phyloP scores from a whole-genome alignment of 2,888 invertebrate species.

The Hedya salicella region DNA sequence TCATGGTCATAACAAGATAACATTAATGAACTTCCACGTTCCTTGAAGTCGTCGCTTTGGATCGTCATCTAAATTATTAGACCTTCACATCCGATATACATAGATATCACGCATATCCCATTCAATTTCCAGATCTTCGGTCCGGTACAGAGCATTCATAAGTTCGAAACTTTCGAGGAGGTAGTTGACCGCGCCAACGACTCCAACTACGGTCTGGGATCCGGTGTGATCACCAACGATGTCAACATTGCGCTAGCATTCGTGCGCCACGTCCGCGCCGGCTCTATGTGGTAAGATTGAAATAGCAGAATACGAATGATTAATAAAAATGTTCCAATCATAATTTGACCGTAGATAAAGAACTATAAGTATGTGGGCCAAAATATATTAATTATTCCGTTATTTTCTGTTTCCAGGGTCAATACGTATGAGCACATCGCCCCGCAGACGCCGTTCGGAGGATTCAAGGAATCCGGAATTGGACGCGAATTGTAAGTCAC shows the following conservation, averaged over 20 bases:
- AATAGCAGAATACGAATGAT: no score
- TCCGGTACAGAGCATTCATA: slow-evolving; percentile 94
- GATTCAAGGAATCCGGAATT: slow-evolving; percentile 94
- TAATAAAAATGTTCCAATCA: no score
- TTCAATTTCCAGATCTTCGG: slow-evolving; percentile 91
- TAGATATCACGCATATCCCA: no score
- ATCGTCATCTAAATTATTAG: no score
- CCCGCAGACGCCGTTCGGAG: slow-evolving; percentile 94
- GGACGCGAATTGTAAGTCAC: slow-evolving; percentile 90
- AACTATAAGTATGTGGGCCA: no score
- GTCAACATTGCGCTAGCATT: slow-evolving; percentile 91
- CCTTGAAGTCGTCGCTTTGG: no score
- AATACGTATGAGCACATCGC: slow-evolving; percentile 89
- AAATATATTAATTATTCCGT: neutral
- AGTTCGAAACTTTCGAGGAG: slow-evolving; percentile 92
- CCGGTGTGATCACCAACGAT: slow-evolving; percentile 94
- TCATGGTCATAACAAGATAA: no score
- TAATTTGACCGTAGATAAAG: no score
- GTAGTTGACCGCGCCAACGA: slow-evolving; percentile 94
- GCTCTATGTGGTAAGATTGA: slow-evolving; percentile 89
- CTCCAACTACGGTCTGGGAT: slow-evolving; percentile 93
- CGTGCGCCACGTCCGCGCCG: slow-evolving; percentile 91
- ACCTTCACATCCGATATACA: no score
- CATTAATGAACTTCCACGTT: no score
- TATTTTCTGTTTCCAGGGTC: slow-evolving; percentile 78